Evolutionary conservation across 1,140 invertebrate species (phyloP).

Genomic region (Bemisia tabaci): DNA sequence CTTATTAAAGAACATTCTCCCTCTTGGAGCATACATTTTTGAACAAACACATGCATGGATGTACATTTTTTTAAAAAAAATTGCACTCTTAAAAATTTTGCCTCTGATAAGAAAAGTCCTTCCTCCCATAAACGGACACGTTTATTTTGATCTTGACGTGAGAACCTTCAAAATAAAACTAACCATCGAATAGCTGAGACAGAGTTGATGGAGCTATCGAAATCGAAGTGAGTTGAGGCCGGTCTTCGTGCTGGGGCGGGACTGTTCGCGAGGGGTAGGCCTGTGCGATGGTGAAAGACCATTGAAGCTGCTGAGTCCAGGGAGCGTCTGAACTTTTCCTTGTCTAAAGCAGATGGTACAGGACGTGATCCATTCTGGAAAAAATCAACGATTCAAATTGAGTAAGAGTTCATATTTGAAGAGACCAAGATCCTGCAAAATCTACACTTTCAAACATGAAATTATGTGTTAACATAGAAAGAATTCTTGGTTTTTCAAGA

Average conservation of each 20-base stretch:
- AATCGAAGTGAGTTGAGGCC: conserved; percentile 66
- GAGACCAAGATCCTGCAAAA: no score
- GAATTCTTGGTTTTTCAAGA: no score
- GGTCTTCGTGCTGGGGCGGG: conserved; percentile 59
- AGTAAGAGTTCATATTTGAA: not conserved
- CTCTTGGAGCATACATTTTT: no score
- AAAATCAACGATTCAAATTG: not conserved
- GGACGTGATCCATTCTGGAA: conserved; percentile 3
- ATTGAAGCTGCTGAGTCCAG: conserved; percentile 66
- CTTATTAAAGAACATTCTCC: no score
- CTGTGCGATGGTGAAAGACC: conserved; percentile 70
- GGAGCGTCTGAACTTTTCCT: conserved; percentile 56
- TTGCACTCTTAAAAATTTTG: no score
- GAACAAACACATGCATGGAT: no score
- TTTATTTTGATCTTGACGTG: no score
- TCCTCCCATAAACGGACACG: no score
- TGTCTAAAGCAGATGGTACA: conserved; percentile 51
- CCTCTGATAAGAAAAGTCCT: no score
- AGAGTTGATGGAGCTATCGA: conserved; percentile 65
- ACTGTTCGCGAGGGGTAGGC: conserved; percentile 72
- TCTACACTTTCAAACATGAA: no score
- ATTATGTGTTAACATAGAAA: no score
- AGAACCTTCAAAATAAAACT: conserved; percentile 2
- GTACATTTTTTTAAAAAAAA: no score
- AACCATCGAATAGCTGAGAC: conserved; percentile 72